Base-by-base conservation (phyloP, 2,113 vertebrate genomes). In the Chloebia gouldiae region DNA sequence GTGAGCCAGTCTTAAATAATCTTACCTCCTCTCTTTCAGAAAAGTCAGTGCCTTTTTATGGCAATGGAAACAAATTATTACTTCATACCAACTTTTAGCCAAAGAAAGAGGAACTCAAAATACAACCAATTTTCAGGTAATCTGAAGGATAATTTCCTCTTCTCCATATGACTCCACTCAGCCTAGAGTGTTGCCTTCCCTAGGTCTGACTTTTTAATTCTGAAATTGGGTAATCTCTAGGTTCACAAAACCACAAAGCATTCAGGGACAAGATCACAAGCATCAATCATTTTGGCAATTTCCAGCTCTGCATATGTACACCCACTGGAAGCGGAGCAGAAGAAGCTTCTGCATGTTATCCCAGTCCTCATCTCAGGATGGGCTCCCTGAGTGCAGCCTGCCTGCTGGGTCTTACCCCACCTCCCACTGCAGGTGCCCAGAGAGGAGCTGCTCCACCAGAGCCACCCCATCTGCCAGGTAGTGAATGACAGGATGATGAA, bases 401-500 rank as follows among this genome's bases (percentile, higher is more conserved):
- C 24, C 42, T 11, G 4, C 31, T 3, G 0, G 9, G 19, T 23
- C 31, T 37, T 14, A 33, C 19, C 3, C 5, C 8, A 12, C 3
- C 20, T 75, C 2, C 42, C 5, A 3, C 14, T 5, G 0, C 28
- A 15, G 10, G 25, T 33, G 8, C 7, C 19, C 27, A 9, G n/a
- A 21, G 44, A 47, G 28, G 8, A 68, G 44, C 22, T 4, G 2
- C n/a, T 54, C 6, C 8, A 8, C 21, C 5, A 1, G 2, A 49
- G 45, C 22, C 44, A 16, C 8, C 3, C 9, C 0, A 0, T 28
- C 23, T 28, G 6, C 22, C 10, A 31, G 57, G 40, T 54, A 59
- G 16, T 0, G 0, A n/a, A 10, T 7, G 51, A 18, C 25, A 71
- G 17, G 10, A 54, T 3, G 3, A 35, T 35, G 44, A 47, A 0